phyloP scores from a whole-genome alignment of 2,797 vertebrate species.

The Sebastes nivosus region DNA sequence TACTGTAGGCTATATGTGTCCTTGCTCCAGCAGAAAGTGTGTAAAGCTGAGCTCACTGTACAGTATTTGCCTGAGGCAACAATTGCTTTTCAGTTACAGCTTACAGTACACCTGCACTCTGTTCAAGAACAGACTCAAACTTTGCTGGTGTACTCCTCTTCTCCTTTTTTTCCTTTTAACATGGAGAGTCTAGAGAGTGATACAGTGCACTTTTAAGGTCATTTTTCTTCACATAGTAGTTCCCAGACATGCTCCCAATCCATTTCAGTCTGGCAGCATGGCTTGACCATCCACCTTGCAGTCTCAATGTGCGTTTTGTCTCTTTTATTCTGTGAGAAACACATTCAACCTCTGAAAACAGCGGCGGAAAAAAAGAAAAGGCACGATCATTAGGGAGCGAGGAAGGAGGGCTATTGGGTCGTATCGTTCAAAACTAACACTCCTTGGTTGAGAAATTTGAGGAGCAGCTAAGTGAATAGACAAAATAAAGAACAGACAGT shows the following conservation, averaged over 20 bases:
- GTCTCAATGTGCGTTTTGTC: background rate
- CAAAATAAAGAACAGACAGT: slow-evolving; percentile 5
- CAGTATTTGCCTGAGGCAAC: slow-evolving; percentile 8
- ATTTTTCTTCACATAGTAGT: background rate
- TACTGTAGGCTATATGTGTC: slow-evolving; percentile 18
- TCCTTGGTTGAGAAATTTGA: slow-evolving; percentile 2
- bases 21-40: slow-evolving; percentile 8
- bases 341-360: slow-evolving; percentile 5
- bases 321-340: background rate
- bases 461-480: background rate
- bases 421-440: slow-evolving; percentile 3
- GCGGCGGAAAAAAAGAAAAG: background rate
- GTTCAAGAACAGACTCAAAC: slow-evolving; percentile 12
- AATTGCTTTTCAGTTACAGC: background rate
- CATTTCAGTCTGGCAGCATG: background rate
- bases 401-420: slow-evolving; percentile 9
- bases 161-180: background rate
- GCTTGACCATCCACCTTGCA: background rate
- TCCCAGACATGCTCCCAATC: background rate
- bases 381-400: background rate
- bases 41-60: slow-evolving; percentile 14
- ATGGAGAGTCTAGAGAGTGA: background rate
- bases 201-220: slow-evolving; percentile 1
- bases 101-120: background rate
- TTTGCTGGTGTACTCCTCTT: background rate